These are phyloP conservation scores for Sebastes hopkinsi DNA, from an alignment of 2,797 vertebrate species.

Conservation along the genomic window DNA sequence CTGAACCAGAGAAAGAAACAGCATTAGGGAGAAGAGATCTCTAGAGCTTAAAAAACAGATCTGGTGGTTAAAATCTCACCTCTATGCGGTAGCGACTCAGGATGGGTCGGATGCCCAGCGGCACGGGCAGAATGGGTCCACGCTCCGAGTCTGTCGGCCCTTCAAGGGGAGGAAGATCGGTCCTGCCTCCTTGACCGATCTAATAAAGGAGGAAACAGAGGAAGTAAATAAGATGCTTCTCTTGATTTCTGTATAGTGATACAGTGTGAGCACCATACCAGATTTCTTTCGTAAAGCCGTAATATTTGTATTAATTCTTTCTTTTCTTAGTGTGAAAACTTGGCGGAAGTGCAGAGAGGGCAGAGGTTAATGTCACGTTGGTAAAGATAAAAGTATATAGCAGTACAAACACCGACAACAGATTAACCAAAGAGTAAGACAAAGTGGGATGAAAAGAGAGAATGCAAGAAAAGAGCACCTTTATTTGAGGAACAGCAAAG, in stretches of 20 bases:
- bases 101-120: conserved; percentile 91
- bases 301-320: not conserved
- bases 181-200: conserved; percentile 92
- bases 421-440: conserved; percentile 1
- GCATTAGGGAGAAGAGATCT: not conserved
- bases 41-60: not conserved
- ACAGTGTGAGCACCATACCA: not conserved
- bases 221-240: not conserved
- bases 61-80: conserved; percentile 74
- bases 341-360: not conserved
- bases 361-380: not conserved
- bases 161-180: conserved; percentile 89
- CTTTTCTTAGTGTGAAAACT: conserved; percentile 11
- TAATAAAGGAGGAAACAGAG: conserved; percentile 52
- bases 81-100: conserved; percentile 97
- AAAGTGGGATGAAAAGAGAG: conserved; percentile 32
- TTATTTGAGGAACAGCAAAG: conserved; percentile 83
- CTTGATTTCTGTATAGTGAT: not conserved
- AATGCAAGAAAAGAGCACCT: conserved; percentile 74
- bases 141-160: conserved; percentile 88
- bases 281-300: not conserved
- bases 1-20: conserved; percentile 67
- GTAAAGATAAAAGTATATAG: not conserved
- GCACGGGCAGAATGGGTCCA: conserved; percentile 95
- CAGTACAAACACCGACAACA: conserved; percentile 14